Evolutionary conservation across 2,888 invertebrate species (phyloP), one percentile per base, ranked within the genome.

Genomic region (Gortyna flavago): DNA sequence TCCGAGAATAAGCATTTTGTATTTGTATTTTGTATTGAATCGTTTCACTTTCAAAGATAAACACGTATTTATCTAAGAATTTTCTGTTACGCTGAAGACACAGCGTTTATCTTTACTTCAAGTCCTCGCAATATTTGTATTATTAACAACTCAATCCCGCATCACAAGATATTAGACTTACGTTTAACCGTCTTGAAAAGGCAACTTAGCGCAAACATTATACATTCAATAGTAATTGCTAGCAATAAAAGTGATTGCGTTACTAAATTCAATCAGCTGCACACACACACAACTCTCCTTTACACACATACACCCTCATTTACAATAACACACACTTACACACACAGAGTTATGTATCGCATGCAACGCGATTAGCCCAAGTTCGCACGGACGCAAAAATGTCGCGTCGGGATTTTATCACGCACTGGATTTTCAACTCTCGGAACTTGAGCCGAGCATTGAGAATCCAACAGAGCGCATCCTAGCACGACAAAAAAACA

Each of bases 161-260:
- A 48, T 62, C 38, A 38, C 62, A 78, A 79, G 78, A 25, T 38
- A 41, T 65, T 18, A 62, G 77, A 81, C 81, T 88, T 86, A 78
- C 88, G 86, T 90, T 90, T 88, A 74, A 74, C 86, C 79, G 59
- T 80, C 78, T 72, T 78, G 75, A 80, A 87, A 86, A 81, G 72
- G 69, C 80, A 81, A 79, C 83, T 81, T 80, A 87, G 54, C 78
- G 81, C 79, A 77, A 81, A 85, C 86, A 83, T 92, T 90, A 91
- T 89, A 89, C 83, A 90, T 90, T 89, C 87, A 89, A 84, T 88
- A 81, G 88, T 92, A 91, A 92, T 92, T 91, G 92, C 91, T 84
- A 88, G 90, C 90, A 89, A 89, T 91, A 89, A 90, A 89, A 89
- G 79, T 83, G 89, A 91, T 90, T 90, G 89, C 89, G 87, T 89